These are phyloP conservation scores for Sisyra nigra DNA, from an alignment of 2,888 invertebrate species.

Conservation along the genomic window DNA sequence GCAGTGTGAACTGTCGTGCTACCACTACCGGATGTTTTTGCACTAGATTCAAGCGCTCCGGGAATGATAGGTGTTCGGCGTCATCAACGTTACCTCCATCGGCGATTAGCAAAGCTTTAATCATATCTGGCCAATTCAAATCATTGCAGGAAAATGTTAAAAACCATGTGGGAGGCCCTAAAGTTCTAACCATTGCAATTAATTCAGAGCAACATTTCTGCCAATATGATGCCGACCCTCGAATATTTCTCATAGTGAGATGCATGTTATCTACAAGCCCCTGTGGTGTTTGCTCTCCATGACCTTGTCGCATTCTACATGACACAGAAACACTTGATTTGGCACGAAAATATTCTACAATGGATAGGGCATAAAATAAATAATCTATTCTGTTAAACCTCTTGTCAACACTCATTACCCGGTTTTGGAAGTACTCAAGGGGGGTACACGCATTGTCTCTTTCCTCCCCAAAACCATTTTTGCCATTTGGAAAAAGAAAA, in stretches of 20 bases:
- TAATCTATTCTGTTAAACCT: slow-evolving; percentile 15
- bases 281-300: slow-evolving; percentile 10
- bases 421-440: no score
- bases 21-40: slow-evolving; percentile 3
- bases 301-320: slow-evolving; percentile 15
- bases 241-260: slow-evolving; percentile 18
- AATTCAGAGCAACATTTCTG: slow-evolving; percentile 16
- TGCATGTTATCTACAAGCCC: slow-evolving; percentile 17
- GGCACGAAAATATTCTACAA: slow-evolving; percentile 17
- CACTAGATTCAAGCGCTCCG: neutral
- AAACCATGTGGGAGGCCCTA: slow-evolving; percentile 21
- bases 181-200: no score
- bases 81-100: slow-evolving; percentile 13
- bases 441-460: no score
- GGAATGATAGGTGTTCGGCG: no score
- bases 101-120: slow-evolving; percentile 19
- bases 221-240: slow-evolving; percentile 19
- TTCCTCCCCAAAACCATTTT: no score
- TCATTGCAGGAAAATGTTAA: slow-evolving; percentile 16
- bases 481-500: no score
- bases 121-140: slow-evolving; percentile 18
- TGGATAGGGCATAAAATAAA: slow-evolving; percentile 19
- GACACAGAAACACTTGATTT: no score
- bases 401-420: slow-evolving; percentile 9
- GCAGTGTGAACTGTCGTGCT: slow-evolving; percentile 16